Evolutionary conservation across 2,113 vertebrate genomes (phyloP).

Genomic region (Romanogobio albipinnatus): DNA sequence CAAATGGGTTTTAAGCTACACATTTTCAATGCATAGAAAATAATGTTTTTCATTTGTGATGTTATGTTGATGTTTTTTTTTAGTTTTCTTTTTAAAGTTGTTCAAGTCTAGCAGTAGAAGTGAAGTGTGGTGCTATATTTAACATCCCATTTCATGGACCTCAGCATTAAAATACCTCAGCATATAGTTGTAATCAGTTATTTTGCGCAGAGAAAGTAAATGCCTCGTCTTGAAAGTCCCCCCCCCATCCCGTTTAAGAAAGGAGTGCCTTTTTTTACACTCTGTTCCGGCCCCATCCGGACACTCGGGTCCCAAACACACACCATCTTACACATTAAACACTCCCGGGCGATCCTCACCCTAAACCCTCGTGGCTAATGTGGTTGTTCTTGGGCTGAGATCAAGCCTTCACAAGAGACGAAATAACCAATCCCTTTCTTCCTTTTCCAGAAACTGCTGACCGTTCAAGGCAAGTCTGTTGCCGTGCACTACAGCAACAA

Average conservation of each 20-base stretch:
- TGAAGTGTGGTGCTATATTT: slow-evolving; percentile 11
- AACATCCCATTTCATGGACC: neutral
- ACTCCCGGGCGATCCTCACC: slow-evolving; percentile 84
- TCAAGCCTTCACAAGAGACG: slow-evolving; percentile 65
- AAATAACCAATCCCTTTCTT: slow-evolving; percentile 78
- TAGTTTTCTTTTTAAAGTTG: too few relatives aligned
- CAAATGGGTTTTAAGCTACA: slow-evolving; percentile 8
- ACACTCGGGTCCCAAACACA: slow-evolving; percentile 81
- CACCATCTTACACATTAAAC: slow-evolving; percentile 78
- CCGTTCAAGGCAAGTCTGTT: slow-evolving; percentile 94
- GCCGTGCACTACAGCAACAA: slow-evolving; percentile 99
- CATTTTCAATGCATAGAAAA: neutral
- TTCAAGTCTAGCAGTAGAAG: neutral
- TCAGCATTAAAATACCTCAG: neutral
- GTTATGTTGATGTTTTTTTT: neutral
- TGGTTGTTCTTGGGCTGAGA: slow-evolving; percentile 89
- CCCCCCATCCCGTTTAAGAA: slow-evolving; percentile 46
- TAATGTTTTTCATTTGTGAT: neutral
- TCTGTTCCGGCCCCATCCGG: slow-evolving; percentile 80
- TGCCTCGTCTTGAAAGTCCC: slow-evolving; percentile 73
- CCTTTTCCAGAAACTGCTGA: slow-evolving; percentile 96
- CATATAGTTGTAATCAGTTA: neutral
- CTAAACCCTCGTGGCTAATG: slow-evolving; percentile 86
- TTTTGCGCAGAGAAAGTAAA: slow-evolving; percentile 56
- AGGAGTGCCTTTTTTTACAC: slow-evolving; percentile 68